phyloP scores from a whole-genome alignment of 2,797 vertebrate genomes.

The Babyrousa celebensis region DNA sequence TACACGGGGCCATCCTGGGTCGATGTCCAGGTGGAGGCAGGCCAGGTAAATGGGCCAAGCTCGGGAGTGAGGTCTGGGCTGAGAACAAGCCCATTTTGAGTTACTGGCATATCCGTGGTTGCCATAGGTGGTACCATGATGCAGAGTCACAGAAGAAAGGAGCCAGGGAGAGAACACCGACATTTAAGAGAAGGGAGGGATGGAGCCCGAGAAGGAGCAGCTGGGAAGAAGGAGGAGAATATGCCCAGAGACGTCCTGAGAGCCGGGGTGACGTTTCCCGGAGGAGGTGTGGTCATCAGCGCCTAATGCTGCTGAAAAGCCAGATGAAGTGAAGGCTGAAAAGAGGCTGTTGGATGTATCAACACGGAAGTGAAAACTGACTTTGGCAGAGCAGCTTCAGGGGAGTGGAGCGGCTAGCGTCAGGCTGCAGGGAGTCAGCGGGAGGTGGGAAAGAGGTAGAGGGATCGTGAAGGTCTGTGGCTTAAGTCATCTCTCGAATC shows the following conservation, averaged over 20 bases:
- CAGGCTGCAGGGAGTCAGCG: background rate
- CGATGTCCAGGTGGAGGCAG: background rate
- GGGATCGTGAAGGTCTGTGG: background rate
- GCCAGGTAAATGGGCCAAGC: background rate
- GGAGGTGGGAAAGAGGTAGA: background rate
- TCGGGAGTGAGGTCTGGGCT: background rate
- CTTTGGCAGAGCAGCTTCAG: background rate
- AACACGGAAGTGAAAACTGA: background rate
- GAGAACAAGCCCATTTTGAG: background rate
- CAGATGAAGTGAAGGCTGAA: background rate
- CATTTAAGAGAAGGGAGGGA: background rate
- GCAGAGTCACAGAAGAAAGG: background rate
- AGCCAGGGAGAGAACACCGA: background rate
- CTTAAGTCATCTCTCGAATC: background rate
- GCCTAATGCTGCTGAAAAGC: background rate
- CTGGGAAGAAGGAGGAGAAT: background rate
- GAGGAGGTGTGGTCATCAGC: background rate
- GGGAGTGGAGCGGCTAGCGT: background rate
- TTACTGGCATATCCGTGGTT: background rate
- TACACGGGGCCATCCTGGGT: background rate
- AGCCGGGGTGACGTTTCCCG: background rate
- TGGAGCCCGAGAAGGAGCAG: background rate
- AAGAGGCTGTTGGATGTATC: background rate
- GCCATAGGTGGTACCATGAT: background rate
- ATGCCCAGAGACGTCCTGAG: background rate